A percentile compares a stretch with the other conserved stretches of the same genome.
Evolutionary conservation across 2,113 vertebrate genomes (phyloP).

Genomic region (Equus quagga): DNA sequence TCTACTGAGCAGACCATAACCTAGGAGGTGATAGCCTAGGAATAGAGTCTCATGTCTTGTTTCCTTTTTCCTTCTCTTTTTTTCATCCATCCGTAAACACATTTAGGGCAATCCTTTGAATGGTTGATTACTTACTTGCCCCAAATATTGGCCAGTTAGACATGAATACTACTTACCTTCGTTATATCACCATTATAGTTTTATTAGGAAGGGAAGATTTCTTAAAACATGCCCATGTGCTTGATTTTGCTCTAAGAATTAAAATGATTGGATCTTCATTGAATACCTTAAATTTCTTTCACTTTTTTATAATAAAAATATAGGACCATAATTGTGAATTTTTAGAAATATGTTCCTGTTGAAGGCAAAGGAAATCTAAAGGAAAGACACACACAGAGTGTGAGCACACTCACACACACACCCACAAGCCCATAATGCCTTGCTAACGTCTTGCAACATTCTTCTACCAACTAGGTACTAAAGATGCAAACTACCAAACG

Average conservation of each 20-base stretch:
- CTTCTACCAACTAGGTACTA: slow-evolving; percentile 71
- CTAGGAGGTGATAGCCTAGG: neutral
- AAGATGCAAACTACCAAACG: slow-evolving; percentile 81
- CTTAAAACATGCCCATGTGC: neutral
- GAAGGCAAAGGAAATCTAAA: slow-evolving; percentile 69
- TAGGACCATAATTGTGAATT: slow-evolving; percentile 24
- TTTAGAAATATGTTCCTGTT: slow-evolving; percentile 73
- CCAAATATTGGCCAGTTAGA: neutral
- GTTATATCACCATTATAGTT: neutral
- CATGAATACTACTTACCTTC: neutral
- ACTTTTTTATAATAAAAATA: slow-evolving; percentile 19
- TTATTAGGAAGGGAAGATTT: neutral
- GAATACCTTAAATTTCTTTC: neutral
- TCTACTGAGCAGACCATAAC: neutral
- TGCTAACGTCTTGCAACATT: slow-evolving; percentile 74
- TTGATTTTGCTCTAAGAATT: slow-evolving; percentile 41
- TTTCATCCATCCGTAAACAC: neutral
- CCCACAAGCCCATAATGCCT: slow-evolving; percentile 67
- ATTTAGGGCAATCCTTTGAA: neutral
- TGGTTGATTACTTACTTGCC: neutral
- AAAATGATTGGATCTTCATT: neutral
- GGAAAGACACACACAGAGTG: slow-evolving; percentile 54
- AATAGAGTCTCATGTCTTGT: neutral
- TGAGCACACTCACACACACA: neutral
- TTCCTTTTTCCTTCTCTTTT: neutral